Conservation (phyloP, 1,140 invertebrate species). For the Macrostomum lignano region DNA sequence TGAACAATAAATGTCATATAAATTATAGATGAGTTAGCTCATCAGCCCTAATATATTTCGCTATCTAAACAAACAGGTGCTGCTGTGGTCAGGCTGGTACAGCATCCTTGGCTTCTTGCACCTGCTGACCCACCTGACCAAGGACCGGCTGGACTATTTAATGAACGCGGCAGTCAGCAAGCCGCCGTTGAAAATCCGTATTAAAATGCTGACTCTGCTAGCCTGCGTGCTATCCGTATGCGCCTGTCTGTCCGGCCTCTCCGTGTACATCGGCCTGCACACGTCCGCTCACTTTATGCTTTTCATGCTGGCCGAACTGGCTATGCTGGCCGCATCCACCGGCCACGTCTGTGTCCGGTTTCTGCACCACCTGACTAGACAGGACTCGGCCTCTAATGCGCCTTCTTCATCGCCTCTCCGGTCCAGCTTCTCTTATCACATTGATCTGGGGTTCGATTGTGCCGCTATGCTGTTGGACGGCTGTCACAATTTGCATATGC, state of each 20-base stretch:
- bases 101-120: slow-evolving; percentile 58
- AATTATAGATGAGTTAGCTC: too few relatives aligned
- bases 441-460: neutral
- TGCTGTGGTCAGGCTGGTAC: slow-evolving; percentile 71
- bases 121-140: slow-evolving; percentile 49
- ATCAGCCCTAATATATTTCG: too few relatives aligned
- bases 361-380: neutral
- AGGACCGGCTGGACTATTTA: slow-evolving; percentile 58
- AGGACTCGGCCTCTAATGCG: neutral
- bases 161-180: too few relatives aligned
- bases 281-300: slow-evolving; percentile 14
- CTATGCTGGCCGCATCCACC: neutral
- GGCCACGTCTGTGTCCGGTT: neutral
- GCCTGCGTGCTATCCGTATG: slow-evolving; percentile 38
- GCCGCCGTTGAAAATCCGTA: slow-evolving; percentile 30
- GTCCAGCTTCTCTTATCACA: neutral
- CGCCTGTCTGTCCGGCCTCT: slow-evolving; percentile 37
- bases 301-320: slow-evolving; percentile 4
- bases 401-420: neutral
- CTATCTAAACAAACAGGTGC: too few relatives aligned
- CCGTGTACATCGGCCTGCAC: slow-evolving; percentile 37
- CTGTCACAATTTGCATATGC: slow-evolving; percentile 31
- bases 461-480: neutral
- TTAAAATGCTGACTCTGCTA: slow-evolving; percentile 27
- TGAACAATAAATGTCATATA: too few relatives aligned